These are phyloP conservation scores for Dufourea novaeangliae DNA, from an alignment of 1,140 invertebrate species.

Conservation along the genomic window DNA sequence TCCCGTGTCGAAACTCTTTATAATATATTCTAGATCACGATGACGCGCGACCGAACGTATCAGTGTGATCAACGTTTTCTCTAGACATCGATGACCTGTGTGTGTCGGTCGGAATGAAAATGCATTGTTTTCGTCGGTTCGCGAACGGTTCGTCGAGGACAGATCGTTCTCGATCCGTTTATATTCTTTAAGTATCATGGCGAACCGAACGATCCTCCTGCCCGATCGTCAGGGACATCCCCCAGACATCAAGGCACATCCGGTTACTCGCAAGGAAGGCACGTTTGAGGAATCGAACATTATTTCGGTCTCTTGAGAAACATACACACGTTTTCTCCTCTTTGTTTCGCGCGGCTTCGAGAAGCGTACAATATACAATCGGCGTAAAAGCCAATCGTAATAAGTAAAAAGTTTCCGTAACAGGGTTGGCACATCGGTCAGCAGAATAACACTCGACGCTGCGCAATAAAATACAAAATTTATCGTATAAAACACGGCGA, in stretches of 20 bases:
- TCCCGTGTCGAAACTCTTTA: slow-evolving; percentile 25
- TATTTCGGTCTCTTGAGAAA: slow-evolving; percentile 6
- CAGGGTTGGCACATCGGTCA: neutral
- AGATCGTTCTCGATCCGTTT: neutral
- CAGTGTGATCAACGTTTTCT: slow-evolving; percentile 14
- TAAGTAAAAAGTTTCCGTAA: neutral
- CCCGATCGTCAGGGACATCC: neutral
- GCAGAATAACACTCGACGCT: neutral
- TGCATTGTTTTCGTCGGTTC: neutral
- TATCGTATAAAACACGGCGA: too few species aligned
- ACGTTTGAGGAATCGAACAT: slow-evolving; percentile 21
- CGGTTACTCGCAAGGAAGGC: slow-evolving; percentile 45
- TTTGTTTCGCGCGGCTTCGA: slow-evolving; percentile 39
- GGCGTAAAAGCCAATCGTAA: slow-evolving; percentile 37
- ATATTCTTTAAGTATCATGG: neutral
- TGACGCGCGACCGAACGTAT: slow-evolving; percentile 9
- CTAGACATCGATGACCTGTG: slow-evolving; percentile 3
- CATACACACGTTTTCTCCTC: slow-evolving; percentile 31
- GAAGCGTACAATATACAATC: slow-evolving; percentile 24
- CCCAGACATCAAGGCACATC: slow-evolving; percentile 37
- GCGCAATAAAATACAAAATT: too few species aligned
- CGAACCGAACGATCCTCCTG: slow-evolving; percentile 3
- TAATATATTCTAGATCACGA: slow-evolving; percentile 31
- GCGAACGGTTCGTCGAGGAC: neutral
- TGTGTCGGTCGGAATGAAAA: slow-evolving; percentile 5